Base-by-base conservation (phyloP, 2,113 vertebrate species). In the Sorex araneus region DNA sequence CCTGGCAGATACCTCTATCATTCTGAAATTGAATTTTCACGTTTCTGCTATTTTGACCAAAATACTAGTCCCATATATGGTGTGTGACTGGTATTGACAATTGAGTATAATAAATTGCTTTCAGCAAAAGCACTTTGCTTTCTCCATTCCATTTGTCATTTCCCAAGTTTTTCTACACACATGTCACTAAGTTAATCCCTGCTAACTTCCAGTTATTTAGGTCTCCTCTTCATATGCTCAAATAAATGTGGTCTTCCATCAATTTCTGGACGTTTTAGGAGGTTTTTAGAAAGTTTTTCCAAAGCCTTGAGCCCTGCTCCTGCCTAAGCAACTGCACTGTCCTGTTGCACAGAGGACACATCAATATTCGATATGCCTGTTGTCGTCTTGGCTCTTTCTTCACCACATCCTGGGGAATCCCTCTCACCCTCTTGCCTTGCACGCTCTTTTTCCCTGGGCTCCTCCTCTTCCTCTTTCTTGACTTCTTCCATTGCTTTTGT, bases 401-500 rank as follows among this genome's bases (percentile, higher is more conserved):
- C 12, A 67, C 50, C 60, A n/a, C 67, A 43, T 45, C 25, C 69
- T 73, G 32, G 89, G 74, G 36, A 36, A 36, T 78, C 64, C 83
- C 54, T 54, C 9, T 78, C 87, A 85, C 86, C n/a, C 76, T 89
- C 70, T 78, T 77, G 15, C 30, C n/a, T 25, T 74, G 30, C 63
- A 74, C 28, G 57, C n/a, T 36, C 81, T 64, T 16, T n/a, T 69
- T 74, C 73, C 75, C 47, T n/a, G 47, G 19, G 45, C 75, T 47
- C 50, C 18, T 8, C 21, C 23, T 91, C 77, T 84, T 84, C 74
- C 69, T 90, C 67, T 69, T 83, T 88, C 43, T 86, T 45, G 60
- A 67, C 79, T 83, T 74, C 10, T 8, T 30, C 64, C 28, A 9
- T 66, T 30, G 64, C 18, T 71, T 67, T 84, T 77, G 77, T 80